These are phyloP conservation scores for Paratilapia polleni DNA, from an alignment of 2,113 vertebrate species.

Conservation along the genomic window DNA sequence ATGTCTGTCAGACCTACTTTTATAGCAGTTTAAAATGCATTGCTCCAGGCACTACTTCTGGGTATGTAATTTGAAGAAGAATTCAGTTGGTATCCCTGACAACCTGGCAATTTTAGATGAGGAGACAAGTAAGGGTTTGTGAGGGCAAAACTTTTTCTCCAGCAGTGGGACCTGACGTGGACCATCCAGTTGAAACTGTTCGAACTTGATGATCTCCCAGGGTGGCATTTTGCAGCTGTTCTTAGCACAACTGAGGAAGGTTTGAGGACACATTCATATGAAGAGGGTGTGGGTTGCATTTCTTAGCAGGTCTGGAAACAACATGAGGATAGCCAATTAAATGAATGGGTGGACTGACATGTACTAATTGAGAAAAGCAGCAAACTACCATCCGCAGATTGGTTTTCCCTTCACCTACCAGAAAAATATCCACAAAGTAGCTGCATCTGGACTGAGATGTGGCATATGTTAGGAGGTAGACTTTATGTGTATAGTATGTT, in stretches of 20 bases:
- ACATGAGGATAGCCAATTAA: background rate
- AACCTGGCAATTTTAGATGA: constrained; percentile 7
- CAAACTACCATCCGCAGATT: background rate
- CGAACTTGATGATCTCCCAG: background rate
- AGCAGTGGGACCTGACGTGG: background rate
- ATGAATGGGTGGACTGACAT: background rate
- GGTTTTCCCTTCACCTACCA: background rate
- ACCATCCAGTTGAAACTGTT: background rate
- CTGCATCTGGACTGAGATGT: background rate
- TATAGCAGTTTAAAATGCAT: constrained; percentile 23
- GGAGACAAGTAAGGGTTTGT: background rate
- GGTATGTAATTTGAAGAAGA: constrained; percentile 22
- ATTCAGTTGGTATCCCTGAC: constrained; percentile 7
- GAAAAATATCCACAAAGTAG: background rate
- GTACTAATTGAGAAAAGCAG: no score
- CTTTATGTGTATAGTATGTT: background rate
- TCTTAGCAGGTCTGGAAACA: background rate
- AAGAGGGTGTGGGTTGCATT: background rate
- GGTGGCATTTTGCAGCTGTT: background rate
- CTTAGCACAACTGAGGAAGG: background rate
- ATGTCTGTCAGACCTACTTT: constrained; percentile 18
- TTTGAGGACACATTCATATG: background rate
- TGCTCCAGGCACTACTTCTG: constrained; percentile 9
- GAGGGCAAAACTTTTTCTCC: background rate
- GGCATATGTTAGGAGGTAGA: background rate